Base-by-base conservation (phyloP, 1,140 invertebrate species). In the Zophobas atratus region DNA sequence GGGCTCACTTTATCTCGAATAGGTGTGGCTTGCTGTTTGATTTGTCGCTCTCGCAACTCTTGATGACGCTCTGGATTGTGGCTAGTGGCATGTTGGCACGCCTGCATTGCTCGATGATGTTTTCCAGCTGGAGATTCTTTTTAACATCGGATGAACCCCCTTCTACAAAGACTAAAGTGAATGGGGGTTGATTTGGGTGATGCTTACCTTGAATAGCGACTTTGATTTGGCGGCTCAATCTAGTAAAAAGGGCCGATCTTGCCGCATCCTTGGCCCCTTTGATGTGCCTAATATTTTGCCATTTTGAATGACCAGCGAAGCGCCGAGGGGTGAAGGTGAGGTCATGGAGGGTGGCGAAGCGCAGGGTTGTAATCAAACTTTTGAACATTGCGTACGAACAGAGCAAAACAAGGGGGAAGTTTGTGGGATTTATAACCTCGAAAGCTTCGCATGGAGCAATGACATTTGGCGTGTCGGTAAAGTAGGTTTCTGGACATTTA, bases 281-380 rank as follows among this genome's bases (percentile, higher is more conserved):
- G 0, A 84, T 90, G 75, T 93, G 92, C 76, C 87, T 89, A 20
- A 94, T 93, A 84, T 94, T 94, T 39, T 89, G 86, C 93, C 93
- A 94, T 87, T 94, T 94, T 35, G 90, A 92, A 83, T 94, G 93
- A 0, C 93, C 93, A 6, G 92, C 92, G 70, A 83, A 86, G 83
- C 88, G 82, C 83, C 84, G 87, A 6, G 32, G 38, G 1, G 74
- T 41, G 38, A 51, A 48, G 73, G 46, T 60, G 34, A 75, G 20
- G 20, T 20, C 20, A 20, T 20, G 20, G 20, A 20, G 20, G 20
- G 20, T 20, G 20, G 20, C 20, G 20, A 20, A 20, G 20, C 20
- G 20, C 20, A 20, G 20, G 20, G 20, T 20, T 20, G 20, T 20
- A 20, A 20, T 20, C 20, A 20, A 20, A 20, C 20, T 20, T 20